A percentile compares a stretch with the other conserved stretches of the same genome.
Conservation (phyloP, 2,797 vertebrate genomes). For the Agapornis canus region DNA sequence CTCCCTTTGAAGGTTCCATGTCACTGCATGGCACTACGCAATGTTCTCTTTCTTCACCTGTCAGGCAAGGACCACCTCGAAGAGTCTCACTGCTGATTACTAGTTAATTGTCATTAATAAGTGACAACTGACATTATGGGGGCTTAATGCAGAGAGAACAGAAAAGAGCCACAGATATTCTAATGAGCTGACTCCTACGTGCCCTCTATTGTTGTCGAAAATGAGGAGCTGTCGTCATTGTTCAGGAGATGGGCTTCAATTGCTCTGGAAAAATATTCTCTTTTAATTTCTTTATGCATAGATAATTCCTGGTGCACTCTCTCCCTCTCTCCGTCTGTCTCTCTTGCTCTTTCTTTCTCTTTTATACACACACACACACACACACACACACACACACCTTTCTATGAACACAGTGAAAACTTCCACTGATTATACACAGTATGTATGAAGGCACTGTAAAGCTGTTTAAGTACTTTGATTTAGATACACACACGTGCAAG, state of each 20-base stretch:
- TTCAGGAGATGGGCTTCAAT: conserved; percentile 83
- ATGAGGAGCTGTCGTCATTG: conserved; percentile 86
- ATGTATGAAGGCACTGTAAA: neutral
- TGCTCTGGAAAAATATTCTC: conserved; percentile 81
- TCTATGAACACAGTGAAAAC: conserved; percentile 24
- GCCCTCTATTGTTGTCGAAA: conserved; percentile 86
- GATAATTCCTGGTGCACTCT: conserved; percentile 77
- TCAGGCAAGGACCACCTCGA: conserved; percentile 84
- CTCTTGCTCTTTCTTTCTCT: conserved; percentile 19
- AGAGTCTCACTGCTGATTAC: conserved; percentile 85
- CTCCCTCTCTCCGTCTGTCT: conserved; percentile 61
- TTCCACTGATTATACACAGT: neutral
- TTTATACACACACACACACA: neutral
- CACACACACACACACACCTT: conserved; percentile 5
- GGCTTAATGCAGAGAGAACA: conserved; percentile 85
- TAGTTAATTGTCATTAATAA: conserved; percentile 90
- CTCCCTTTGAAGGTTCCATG: conserved; percentile 83
- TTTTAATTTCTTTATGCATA: conserved; percentile 83
- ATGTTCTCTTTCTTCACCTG: conserved; percentile 85
- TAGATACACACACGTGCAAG: neutral
- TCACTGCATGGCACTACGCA: conserved; percentile 79
- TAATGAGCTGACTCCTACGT: conserved; percentile 86
- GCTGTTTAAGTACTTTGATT: neutral
- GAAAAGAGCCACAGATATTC: conserved; percentile 85
- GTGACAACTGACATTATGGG: conserved; percentile 87